These are phyloP conservation scores for Scotopteryx bipunctaria DNA, from an alignment of 2,888 invertebrate species.

Conservation along the genomic window DNA sequence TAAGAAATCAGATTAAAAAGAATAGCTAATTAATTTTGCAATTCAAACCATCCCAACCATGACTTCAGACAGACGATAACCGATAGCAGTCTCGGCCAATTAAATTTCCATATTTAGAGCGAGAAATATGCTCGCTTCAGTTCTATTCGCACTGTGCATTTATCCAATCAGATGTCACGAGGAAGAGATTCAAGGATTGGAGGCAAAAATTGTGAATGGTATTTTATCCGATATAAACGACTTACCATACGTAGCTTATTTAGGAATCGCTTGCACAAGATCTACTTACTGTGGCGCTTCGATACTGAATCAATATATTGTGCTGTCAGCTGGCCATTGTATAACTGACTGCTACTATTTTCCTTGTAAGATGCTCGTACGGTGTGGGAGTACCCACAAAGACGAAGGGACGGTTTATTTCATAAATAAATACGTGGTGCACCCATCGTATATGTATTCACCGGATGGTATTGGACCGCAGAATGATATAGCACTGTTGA, in stretches of 20 bases:
- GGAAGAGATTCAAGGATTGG: background rate
- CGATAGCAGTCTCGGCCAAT: conserved; percentile 11
- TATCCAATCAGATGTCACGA: conserved; percentile 7
- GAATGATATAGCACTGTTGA: background rate
- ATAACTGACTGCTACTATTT: background rate
- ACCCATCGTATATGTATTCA: background rate
- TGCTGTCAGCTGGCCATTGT: conserved; percentile 12
- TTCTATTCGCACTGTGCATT: conserved; percentile 4
- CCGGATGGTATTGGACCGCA: background rate
- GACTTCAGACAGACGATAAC: conserved; percentile 8
- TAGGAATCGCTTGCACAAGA: background rate
- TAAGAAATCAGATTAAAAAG: conserved; percentile 1
- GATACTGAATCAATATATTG: conserved; percentile 5
- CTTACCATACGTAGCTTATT: conserved; percentile 2
- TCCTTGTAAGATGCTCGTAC: background rate
- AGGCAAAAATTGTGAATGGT: background rate
- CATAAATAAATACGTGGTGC: background rate
- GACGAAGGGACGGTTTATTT: background rate
- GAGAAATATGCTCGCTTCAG: conserved; percentile 6
- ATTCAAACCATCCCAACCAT: conserved; percentile 19
- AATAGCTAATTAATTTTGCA: conserved; percentile 17
- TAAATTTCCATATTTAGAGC: conserved; percentile 5
- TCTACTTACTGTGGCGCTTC: conserved; percentile 1
- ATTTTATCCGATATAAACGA: background rate
- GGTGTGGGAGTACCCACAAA: background rate